Conservation (phyloP, 2,888 invertebrate species). For the Xylophagus ater region DNA sequence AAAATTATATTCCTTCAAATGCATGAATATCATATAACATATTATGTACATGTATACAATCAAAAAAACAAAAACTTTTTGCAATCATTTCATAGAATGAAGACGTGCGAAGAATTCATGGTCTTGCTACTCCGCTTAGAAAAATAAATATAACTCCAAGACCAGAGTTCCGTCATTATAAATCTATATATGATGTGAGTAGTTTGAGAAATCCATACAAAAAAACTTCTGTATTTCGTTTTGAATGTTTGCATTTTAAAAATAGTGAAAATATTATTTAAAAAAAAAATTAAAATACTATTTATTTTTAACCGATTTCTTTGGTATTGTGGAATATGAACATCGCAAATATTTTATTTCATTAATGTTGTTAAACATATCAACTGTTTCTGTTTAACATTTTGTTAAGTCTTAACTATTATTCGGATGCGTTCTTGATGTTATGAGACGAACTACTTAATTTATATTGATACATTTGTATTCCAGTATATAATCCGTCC, state of each 20-base stretch:
- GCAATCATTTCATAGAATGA: conserved; percentile 37
- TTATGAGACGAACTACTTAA: too few species aligned
- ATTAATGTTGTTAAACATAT: too few species aligned
- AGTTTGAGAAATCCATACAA: conserved; percentile 21
- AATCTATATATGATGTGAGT: conserved; percentile 39
- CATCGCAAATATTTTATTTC: too few species aligned
- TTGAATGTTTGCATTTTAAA: neutral
- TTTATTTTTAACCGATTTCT: too few species aligned
- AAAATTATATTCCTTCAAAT: too few species aligned
- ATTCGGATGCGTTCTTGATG: too few species aligned
- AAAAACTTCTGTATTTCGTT: conserved; percentile 1
- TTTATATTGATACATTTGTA: too few species aligned
- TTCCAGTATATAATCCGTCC: too few species aligned
- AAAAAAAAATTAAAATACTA: too few species aligned
- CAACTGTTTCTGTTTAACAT: too few species aligned
- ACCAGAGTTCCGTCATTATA: conserved; percentile 41
- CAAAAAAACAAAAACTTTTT: conserved; percentile 19
- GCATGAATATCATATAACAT: conserved; percentile 2
- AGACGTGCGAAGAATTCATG: conserved; percentile 40
- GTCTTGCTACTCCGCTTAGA: conserved; percentile 41
- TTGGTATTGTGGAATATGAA: neutral
- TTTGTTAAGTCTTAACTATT: too few species aligned
- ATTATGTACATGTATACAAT: conserved; percentile 13
- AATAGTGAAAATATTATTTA: too few species aligned
- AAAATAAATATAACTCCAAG: conserved; percentile 41